Percentiles rank a stretch among this genome's conserved stretches.
Evolutionary conservation across 2,797 vertebrate species (phyloP).

Genomic region (Crocidura indochinensis): DNA sequence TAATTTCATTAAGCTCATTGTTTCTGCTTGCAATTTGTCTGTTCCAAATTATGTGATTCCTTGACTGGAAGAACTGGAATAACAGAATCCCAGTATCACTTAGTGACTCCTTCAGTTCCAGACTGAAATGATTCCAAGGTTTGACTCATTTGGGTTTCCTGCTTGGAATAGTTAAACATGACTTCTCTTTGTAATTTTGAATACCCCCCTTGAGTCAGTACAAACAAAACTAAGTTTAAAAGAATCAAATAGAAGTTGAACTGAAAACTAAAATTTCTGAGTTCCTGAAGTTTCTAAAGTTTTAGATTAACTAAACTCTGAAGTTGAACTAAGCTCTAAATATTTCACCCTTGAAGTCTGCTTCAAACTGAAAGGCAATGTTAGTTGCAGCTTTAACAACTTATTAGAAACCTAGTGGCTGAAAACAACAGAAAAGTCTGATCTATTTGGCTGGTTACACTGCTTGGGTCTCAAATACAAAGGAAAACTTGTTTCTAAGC

Average conservation of each 20-base stretch:
- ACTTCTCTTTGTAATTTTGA: background rate
- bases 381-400: background rate
- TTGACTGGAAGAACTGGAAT: background rate
- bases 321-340: background rate
- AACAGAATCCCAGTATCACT: background rate
- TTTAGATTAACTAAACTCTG: background rate
- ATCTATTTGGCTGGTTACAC: background rate
- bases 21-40: slow-evolving; percentile 13
- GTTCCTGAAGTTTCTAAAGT: no score
- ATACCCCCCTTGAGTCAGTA: background rate
- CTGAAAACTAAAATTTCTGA: no score
- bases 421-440: background rate
- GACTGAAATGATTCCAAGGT: background rate
- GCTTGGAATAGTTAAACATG: background rate
- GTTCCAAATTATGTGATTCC: background rate
- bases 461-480: background rate
- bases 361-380: background rate
- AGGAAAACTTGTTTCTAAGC: background rate
- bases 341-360: background rate
- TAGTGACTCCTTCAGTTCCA: background rate
- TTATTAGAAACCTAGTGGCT: background rate
- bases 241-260: background rate
- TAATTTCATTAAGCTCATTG: background rate
- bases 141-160: background rate
- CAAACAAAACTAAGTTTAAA: background rate